Conservation (phyloP, 2,888 invertebrate genomes). For the Monopis laevigella region DNA sequence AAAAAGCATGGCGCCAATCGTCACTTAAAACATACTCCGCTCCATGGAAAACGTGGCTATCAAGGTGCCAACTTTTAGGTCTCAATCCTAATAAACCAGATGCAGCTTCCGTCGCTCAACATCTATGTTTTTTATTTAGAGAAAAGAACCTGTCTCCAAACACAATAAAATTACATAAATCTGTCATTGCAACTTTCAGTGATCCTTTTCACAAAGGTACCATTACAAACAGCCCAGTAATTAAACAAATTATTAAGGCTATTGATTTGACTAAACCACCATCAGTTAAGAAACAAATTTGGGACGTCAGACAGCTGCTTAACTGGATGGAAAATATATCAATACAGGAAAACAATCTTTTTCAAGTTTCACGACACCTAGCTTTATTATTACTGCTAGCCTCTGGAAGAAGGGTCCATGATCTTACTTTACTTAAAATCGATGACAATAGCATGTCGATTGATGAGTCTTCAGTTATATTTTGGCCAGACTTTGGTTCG, state of each 20-base stretch:
- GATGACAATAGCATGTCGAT: neutral
- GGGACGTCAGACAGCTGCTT: neutral
- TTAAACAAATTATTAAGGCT: constrained; percentile 3
- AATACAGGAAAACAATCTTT: neutral
- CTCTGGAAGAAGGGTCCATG: constrained; percentile 8
- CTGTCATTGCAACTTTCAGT: neutral
- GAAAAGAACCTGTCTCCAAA: neutral
- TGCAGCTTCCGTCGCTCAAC: neutral
- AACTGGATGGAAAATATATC: neutral
- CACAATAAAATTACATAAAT: constrained; percentile 4
- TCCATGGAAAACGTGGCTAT: constrained; percentile 6
- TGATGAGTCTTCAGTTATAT: neutral
- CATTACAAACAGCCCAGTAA: neutral
- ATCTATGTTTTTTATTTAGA: neutral
- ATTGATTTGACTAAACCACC: constrained; percentile 2
- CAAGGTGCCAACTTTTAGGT: neutral
- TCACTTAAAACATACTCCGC: constrained; percentile 8
- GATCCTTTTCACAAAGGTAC: neutral
- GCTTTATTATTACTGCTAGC: constrained; percentile 8
- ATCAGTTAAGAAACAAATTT: neutral
- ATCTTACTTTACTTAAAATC: constrained; percentile 3
- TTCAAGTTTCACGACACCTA: constrained; percentile 6
- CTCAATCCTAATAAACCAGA: neutral
- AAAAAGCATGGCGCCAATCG: neutral
- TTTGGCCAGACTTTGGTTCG: constrained; percentile 11